Evolutionary conservation across 2,113 vertebrate genomes (phyloP).

Genomic region (Panthera tigris): DNA sequence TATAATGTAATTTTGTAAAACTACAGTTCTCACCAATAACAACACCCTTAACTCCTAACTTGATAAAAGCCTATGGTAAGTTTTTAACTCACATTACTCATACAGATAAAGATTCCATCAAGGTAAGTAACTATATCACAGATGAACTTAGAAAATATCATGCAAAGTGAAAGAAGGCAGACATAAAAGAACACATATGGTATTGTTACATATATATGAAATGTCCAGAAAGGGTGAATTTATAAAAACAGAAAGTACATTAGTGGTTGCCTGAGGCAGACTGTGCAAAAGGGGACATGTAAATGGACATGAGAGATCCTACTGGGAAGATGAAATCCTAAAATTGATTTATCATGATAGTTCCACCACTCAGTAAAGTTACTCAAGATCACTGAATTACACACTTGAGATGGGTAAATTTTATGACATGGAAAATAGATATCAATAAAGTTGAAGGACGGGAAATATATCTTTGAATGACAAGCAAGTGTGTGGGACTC

Average conservation of each 20-base stretch:
- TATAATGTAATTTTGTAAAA: background rate
- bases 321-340: background rate
- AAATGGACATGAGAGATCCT: background rate
- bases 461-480: background rate
- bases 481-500: background rate
- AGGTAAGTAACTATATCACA: background rate
- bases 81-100: conserved; percentile 7
- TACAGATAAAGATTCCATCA: background rate
- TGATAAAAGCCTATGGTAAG: background rate
- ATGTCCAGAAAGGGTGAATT: background rate
- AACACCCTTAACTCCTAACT: background rate
- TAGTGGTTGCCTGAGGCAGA: background rate
- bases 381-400: background rate
- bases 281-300: background rate
- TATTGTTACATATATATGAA: background rate
- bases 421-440: background rate
- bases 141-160: background rate
- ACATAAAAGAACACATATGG: background rate
- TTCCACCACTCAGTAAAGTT: background rate
- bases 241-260: background rate
- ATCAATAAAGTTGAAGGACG: background rate
- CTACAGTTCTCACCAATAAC: background rate
- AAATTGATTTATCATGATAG: background rate
- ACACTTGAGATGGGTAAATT: background rate
- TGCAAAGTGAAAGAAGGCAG: background rate